Evolutionary conservation across 2,113 vertebrate species (phyloP).

Genomic region (Eulemur rufifrons): DNA sequence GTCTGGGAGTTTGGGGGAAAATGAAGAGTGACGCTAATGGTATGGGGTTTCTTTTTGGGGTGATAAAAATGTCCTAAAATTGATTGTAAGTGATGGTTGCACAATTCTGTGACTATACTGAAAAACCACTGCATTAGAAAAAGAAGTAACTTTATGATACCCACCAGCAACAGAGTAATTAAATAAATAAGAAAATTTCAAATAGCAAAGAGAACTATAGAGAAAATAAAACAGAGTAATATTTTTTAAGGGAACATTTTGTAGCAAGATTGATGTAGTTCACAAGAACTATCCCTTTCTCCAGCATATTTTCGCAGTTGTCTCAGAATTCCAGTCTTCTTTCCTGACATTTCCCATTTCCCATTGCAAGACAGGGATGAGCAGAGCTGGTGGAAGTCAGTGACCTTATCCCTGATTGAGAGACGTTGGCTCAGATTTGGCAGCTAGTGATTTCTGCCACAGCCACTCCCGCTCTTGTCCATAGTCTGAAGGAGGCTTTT

Average conservation of each 20-base stretch:
- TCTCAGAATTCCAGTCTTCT: neutral
- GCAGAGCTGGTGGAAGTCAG: neutral
- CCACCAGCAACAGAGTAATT: neutral
- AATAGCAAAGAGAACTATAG: neutral
- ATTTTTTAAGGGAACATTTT: neutral
- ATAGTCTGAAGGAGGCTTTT: neutral
- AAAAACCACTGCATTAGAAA: neutral
- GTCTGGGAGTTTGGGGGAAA: neutral
- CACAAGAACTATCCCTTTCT: neutral
- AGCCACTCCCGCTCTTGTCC: neutral
- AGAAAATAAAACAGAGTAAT: neutral
- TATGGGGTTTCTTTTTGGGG: neutral
- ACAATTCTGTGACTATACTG: neutral
- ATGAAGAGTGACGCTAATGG: neutral
- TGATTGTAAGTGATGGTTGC: neutral
- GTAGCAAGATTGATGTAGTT: neutral
- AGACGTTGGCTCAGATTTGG: neutral
- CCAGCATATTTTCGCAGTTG: neutral
- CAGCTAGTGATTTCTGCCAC: neutral
- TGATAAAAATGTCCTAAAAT: neutral
- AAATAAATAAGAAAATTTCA: neutral
- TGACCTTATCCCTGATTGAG: neutral
- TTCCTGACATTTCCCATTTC: neutral
- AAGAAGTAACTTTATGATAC: neutral
- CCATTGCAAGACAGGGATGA: neutral